A percentile compares a stretch with the other conserved stretches of the same genome.
These are phyloP conservation scores for Drosophila littoralis DNA, from an alignment of 1,140 invertebrate genomes.

Conservation along the genomic window DNA sequence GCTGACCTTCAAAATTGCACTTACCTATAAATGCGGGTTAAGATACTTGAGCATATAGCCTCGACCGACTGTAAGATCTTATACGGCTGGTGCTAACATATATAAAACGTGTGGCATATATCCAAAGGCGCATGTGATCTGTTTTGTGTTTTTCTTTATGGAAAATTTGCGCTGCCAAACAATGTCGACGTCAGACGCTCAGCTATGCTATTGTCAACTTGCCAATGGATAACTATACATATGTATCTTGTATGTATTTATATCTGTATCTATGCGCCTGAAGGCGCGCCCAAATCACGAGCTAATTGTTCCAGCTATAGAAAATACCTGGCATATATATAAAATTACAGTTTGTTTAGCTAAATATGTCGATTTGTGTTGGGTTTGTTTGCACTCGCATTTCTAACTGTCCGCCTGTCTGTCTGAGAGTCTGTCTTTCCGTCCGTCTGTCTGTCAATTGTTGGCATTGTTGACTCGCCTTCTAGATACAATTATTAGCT, in stretches of 20 bases:
- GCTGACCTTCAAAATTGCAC: constrained; percentile 69
- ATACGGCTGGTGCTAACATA: background rate
- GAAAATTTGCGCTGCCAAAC: constrained; percentile 17
- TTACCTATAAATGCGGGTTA: constrained; percentile 10
- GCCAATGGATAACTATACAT: constrained; percentile 43
- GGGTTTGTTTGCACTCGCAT: constrained; percentile 16
- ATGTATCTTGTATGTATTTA: constrained; percentile 28
- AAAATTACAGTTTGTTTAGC: constrained; percentile 17
- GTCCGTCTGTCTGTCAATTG: constrained; percentile 33
- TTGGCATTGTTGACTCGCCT: constrained; percentile 66
- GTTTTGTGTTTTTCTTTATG: constrained; percentile 24
- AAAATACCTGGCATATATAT: constrained; percentile 17
- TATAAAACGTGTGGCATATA: constrained; percentile 40
- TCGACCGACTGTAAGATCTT: constrained; percentile 28
- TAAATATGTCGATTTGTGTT: constrained; percentile 26
- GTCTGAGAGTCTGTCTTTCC: background rate
- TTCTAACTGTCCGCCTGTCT: constrained; percentile 9
- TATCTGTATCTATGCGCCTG: constrained; percentile 1
- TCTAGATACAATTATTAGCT: constrained; percentile 71
- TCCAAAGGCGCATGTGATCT: constrained; percentile 46
- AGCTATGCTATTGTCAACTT: constrained; percentile 44
- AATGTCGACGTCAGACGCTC: constrained; percentile 32
- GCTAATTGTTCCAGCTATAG: constrained; percentile 51
- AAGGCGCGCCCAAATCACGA: constrained; percentile 60
- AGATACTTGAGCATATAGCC: constrained; percentile 1